phyloP scores from a whole-genome alignment of 2,888 invertebrate species.

The Kryphioiulus occultus region DNA sequence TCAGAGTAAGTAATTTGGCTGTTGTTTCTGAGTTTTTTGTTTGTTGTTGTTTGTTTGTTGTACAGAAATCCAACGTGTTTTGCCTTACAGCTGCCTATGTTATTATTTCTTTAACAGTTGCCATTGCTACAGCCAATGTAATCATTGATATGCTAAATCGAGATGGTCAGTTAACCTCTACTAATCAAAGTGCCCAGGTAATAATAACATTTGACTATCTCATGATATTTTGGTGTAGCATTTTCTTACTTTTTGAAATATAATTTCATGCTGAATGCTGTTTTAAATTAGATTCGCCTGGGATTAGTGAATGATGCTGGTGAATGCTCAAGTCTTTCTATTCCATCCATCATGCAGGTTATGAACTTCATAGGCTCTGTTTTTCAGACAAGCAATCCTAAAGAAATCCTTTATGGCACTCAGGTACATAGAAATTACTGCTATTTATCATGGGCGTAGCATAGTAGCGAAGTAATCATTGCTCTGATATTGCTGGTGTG shows the following conservation, averaged over 20 bases:
- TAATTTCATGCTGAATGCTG: background rate
- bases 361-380: background rate
- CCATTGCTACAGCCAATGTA: background rate
- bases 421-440: background rate
- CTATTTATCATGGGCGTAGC: no score
- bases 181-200: background rate
- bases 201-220: background rate
- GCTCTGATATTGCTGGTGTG: no score
- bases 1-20: background rate
- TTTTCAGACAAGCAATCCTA: background rate
- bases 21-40: background rate
- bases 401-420: background rate
- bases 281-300: background rate
- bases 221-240: no score
- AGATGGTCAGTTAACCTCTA: background rate
- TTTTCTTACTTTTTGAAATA: background rate
- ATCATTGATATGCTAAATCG: background rate
- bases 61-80: no score
- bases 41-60: no score
- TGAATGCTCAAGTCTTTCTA: background rate
- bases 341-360: background rate
- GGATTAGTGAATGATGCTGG: background rate
- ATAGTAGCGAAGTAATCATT: background rate
- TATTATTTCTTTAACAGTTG: background rate
- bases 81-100: background rate